phyloP scores from a whole-genome alignment of 92 coral and sea anemone species.

The Phenganax subtilis region DNA sequence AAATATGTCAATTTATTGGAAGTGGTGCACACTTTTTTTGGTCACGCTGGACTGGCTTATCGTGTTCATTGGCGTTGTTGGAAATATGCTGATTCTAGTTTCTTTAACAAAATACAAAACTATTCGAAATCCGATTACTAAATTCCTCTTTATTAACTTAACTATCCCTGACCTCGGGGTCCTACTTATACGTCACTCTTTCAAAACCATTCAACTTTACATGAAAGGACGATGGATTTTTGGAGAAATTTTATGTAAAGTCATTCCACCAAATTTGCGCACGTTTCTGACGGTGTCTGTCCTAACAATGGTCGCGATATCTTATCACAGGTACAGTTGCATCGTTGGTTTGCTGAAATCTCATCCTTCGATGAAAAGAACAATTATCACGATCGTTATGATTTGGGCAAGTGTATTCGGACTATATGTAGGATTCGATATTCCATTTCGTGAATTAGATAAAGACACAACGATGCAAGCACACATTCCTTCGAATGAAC shows the following conservation, averaged over 20 bases:
- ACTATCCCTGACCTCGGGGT: slow-evolving; percentile 7
- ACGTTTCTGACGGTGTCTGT: slow-evolving; percentile 10
- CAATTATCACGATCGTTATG: background rate
- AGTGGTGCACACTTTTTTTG: background rate
- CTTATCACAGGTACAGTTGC: slow-evolving; percentile 7
- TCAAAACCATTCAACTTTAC: slow-evolving; percentile 1
- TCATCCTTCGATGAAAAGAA: background rate
- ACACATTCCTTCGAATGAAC: background rate
- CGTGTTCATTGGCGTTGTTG: slow-evolving; percentile 7
- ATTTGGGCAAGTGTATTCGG: background rate
- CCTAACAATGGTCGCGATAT: slow-evolving; percentile 7
- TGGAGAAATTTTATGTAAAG: slow-evolving; percentile 7
- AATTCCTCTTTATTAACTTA: slow-evolving; percentile 6
- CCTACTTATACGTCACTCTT: slow-evolving; percentile 7
- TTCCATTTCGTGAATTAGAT: slow-evolving; percentile 7
- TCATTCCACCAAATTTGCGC: slow-evolving; percentile 1
- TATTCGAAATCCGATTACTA: background rate
- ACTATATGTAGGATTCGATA: background rate
- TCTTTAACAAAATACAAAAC: slow-evolving; percentile 8
- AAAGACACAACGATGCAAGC: slow-evolving; percentile 12
- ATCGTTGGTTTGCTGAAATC: background rate
- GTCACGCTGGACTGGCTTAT: background rate
- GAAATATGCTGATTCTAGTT: slow-evolving; percentile 13
- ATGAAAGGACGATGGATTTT: slow-evolving; percentile 12
- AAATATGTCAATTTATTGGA: background rate